Percentiles rank a stretch among this genome's conserved stretches.
Conservation (phyloP, 2,888 invertebrate species). For the Brenthis ino region DNA sequence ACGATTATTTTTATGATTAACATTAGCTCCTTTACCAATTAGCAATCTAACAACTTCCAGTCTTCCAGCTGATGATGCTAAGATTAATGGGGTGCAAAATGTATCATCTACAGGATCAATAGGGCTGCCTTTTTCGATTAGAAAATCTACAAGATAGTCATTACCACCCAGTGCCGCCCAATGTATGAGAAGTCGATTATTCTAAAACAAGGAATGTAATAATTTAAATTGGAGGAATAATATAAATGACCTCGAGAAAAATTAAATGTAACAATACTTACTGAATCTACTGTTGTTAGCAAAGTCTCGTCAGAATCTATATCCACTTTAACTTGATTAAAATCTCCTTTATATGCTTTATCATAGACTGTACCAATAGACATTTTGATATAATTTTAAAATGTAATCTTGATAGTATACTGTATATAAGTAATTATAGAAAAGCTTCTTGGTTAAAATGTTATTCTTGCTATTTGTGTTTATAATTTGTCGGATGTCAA, state of each 20-base stretch:
- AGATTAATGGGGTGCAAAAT: slow-evolving; percentile 89
- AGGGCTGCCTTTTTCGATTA: slow-evolving; percentile 85
- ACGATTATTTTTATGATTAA: slow-evolving; percentile 87
- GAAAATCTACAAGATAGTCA: slow-evolving; percentile 85
- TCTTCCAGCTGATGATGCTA: slow-evolving; percentile 90
- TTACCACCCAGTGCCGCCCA: slow-evolving; percentile 92
- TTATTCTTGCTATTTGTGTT: too few relatives aligned
- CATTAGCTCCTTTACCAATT: slow-evolving; percentile 85
- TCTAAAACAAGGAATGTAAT: slow-evolving; percentile 73
- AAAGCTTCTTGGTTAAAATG: too few relatives aligned
- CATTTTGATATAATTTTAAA: slow-evolving; percentile 50
- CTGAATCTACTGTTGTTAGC: slow-evolving; percentile 57
- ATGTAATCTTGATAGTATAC: not conserved
- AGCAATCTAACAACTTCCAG: slow-evolving; percentile 85
- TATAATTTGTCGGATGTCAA: too few relatives aligned
- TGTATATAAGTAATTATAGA: too few relatives aligned
- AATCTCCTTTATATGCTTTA: slow-evolving; percentile 88
- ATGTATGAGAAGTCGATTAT: slow-evolving; percentile 87
- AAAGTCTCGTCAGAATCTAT: slow-evolving; percentile 77
- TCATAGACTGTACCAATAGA: slow-evolving; percentile 81
- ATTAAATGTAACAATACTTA: slow-evolving; percentile 10
- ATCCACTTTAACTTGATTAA: slow-evolving; percentile 84
- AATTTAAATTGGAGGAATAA: not conserved
- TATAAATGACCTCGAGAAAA: not conserved
- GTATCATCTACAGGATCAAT: slow-evolving; percentile 89